Conservation (phyloP, 2,888 invertebrate genomes). For the Drosophila macrothrix region DNA sequence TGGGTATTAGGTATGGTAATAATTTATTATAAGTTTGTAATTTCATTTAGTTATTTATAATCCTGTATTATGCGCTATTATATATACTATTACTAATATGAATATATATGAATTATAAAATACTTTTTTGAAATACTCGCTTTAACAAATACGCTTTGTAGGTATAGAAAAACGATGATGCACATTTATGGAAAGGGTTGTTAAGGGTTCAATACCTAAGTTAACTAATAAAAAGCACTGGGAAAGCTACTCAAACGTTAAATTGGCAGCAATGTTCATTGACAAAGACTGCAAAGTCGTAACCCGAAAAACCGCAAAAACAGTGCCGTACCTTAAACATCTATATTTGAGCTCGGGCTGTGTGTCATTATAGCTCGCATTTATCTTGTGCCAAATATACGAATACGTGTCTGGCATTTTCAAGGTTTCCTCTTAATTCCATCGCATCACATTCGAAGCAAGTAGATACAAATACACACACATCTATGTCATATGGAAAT, state of each 20-base stretch:
- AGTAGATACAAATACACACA: conserved; percentile 8
- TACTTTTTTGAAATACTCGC: not conserved
- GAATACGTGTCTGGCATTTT: conserved; percentile 73
- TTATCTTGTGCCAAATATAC: conserved; percentile 56
- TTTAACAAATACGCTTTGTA: not conserved
- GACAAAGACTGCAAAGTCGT: conserved; percentile 28
- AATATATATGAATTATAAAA: not conserved
- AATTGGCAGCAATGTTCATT: conserved; percentile 53
- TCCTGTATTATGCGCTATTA: no score
- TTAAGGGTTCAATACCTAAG: conserved; percentile 19
- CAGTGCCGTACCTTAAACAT: conserved; percentile 28
- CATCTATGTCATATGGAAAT: conserved; percentile 62
- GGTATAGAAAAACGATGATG: not conserved
- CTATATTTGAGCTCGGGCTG: conserved; percentile 39
- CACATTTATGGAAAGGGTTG: conserved; percentile 1
- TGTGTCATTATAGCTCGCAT: conserved; percentile 42
- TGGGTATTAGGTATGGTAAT: not conserved
- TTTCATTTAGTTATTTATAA: not conserved
- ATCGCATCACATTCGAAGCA: conserved; percentile 31
- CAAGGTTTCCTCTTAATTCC: conserved; percentile 75
- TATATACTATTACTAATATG: no score
- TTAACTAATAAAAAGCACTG: conserved; percentile 42
- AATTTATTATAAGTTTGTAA: not conserved
- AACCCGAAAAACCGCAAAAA: conserved; percentile 23
- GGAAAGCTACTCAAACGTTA: conserved; percentile 56